Evolutionary conservation across 2,797 vertebrate species (phyloP).

Genomic region (Labroides dimidiatus): DNA sequence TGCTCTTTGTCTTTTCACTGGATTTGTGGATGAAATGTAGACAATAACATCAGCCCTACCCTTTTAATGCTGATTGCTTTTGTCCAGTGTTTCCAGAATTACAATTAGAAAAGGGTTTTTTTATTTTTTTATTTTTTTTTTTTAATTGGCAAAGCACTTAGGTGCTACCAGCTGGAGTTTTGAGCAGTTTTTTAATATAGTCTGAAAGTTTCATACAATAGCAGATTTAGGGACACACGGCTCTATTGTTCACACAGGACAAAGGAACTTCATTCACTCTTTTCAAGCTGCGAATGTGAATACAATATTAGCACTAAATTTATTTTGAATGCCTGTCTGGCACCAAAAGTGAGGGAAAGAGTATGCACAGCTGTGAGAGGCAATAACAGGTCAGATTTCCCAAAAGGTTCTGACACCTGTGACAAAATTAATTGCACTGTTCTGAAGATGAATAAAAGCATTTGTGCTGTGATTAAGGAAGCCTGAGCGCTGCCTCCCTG

Average conservation of each 20-base stretch:
- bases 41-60: not conserved
- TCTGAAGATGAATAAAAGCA: constrained; percentile 80
- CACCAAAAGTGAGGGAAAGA: constrained; percentile 58
- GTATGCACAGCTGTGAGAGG: constrained; percentile 60
- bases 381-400: constrained; percentile 82
- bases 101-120: not conserved
- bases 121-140: constrained; percentile 39
- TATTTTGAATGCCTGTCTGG: constrained; percentile 68
- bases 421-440: constrained; percentile 78
- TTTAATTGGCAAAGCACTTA: constrained; percentile 12
- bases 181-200: not conserved
- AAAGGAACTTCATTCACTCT: constrained; percentile 43
- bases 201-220: not conserved
- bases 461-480: constrained; percentile 80
- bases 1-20: not conserved
- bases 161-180: constrained; percentile 8
- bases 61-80: constrained; percentile 11
- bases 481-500: constrained; percentile 61
- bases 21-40: not conserved
- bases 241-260: constrained; percentile 36
- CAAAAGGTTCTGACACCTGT: constrained; percentile 75
- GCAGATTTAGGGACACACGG: constrained; percentile 12
- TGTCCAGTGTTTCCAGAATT: not conserved
- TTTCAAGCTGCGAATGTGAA: constrained; percentile 55
- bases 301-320: constrained; percentile 62